Conservation (phyloP, 2,113 vertebrate species). For the Orthonyx spaldingii region DNA sequence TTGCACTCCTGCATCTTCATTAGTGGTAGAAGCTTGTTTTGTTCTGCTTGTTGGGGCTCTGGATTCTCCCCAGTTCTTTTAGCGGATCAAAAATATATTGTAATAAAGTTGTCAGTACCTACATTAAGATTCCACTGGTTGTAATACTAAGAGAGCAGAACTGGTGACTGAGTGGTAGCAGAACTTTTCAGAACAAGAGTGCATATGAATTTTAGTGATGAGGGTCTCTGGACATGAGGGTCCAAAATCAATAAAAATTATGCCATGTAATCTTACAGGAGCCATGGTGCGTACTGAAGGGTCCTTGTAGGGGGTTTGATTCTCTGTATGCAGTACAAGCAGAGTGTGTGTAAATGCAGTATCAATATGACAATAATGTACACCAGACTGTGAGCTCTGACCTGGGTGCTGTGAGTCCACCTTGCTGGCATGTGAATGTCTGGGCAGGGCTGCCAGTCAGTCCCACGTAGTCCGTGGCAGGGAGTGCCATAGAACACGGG, state of each 20-base stretch:
- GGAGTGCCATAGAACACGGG: not conserved
- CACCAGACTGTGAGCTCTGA: not conserved
- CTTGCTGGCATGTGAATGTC: accelerated
- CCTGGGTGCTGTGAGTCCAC: not conserved
- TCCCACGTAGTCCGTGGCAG: accelerated
- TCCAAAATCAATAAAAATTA: not conserved
- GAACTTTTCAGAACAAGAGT: not conserved
- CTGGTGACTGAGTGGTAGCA: not conserved
- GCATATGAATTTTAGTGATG: not conserved
- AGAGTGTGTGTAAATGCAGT: not conserved
- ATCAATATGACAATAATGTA: accelerated
- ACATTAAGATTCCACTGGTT: not conserved
- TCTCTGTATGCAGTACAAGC: not conserved
- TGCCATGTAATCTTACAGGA: not conserved
- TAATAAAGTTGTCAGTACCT: not conserved
- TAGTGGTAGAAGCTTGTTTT: not conserved
- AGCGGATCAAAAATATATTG: not conserved
- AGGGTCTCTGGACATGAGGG: not conserved
- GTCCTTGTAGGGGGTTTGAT: not conserved
- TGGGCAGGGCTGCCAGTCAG: not conserved
- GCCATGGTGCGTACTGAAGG: not conserved
- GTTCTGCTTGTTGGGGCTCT: not conserved
- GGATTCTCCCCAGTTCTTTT: not conserved
- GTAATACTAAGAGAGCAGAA: not conserved
- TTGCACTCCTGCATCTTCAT: not conserved